Base-by-base conservation (phyloP, 2,888 invertebrate species). In the Drosophila siamana region DNA sequence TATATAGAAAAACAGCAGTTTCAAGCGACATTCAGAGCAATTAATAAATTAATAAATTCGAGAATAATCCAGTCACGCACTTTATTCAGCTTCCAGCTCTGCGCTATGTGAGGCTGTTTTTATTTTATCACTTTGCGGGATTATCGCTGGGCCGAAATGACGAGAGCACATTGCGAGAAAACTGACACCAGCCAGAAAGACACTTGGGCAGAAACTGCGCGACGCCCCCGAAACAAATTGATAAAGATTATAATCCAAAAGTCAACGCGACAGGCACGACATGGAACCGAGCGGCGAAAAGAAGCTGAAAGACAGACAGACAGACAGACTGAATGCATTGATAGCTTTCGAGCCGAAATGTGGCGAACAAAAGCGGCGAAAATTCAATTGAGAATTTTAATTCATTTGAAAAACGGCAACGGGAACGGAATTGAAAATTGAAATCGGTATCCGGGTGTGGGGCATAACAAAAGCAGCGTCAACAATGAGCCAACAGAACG, bases 341-440 rank as follows among this genome's bases (percentile, higher is more conserved):
- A 82, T 82, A 72, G 55, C 48, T 54, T 50, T 15, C 8, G 50
- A 16, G 26, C 11, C 24, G 51, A 8, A 26, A 26, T 5, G 24
- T 5, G 24, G 7, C 15, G 54, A 41, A 54, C 69, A 74, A 73
- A 66, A 60, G 62, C 62, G n/a, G 46, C 59, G 69, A 63, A 76
- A 80, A 74, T 79, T 62, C 79, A 85, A 81, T 81, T 81, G 79
- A 76, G 76, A 69, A 63, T 74, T 84, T 81, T 62, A 81, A 84
- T 76, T 80, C 70, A 66, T 78, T 78, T 57, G 66, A 56, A 41
- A 67, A 46, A 3, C 50, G 50, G 38, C n/a, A n/a, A 13, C 47
- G 56, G 59, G 51, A 46, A 46, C 57, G 43, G 44, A 69, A 66
- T 66, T 63, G 66, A 57, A 74, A 71, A 77, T 74, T 78, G 47